Evolutionary conservation across 2,888 invertebrate genomes (phyloP).

Genomic region (Drosophila infuscata): DNA sequence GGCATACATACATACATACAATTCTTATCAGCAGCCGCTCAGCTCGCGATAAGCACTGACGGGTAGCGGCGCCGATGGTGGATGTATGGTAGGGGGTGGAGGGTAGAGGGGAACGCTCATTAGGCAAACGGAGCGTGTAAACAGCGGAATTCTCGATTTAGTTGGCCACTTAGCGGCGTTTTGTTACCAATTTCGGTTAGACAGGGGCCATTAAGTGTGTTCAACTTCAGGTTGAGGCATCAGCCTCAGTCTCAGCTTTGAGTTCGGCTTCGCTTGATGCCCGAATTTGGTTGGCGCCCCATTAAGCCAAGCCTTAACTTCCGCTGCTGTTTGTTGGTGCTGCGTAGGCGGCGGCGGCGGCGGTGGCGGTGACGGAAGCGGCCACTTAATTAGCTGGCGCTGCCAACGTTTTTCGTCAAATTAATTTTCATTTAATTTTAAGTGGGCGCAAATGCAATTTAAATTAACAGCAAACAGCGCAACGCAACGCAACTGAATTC

Average conservation of each 20-base stretch:
- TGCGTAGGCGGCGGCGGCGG: constrained; percentile 34
- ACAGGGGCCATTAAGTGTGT: constrained; percentile 26
- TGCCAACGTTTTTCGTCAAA: constrained; percentile 57
- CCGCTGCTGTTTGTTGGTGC: constrained; percentile 46
- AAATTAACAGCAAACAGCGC: constrained; percentile 67
- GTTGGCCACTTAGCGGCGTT: constrained; percentile 72
- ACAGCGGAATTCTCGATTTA: constrained; percentile 69
- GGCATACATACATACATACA: not conserved
- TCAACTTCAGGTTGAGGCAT: constrained; percentile 11
- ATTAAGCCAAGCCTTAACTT: constrained; percentile 74
- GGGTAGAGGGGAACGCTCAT: constrained; percentile 45
- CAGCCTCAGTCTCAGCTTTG: constrained; percentile 22
- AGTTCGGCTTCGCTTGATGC: constrained; percentile 60
- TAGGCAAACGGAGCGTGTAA: constrained; percentile 78
- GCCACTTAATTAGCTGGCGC: constrained; percentile 64
- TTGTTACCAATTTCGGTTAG: constrained; percentile 61
- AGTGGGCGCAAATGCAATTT: constrained; percentile 78
- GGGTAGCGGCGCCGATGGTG: not conserved
- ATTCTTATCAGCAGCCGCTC: constrained; percentile 12
- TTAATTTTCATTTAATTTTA: constrained; percentile 77
- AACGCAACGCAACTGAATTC: constrained; percentile 8
- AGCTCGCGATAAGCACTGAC: constrained; percentile 19
- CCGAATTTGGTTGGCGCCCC: constrained; percentile 63
- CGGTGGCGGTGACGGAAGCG: constrained; percentile 51
- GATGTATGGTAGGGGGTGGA: not conserved